phyloP scores from a whole-genome alignment of 2,888 invertebrate genomes.

The Oxyteleia sp. region DNA sequence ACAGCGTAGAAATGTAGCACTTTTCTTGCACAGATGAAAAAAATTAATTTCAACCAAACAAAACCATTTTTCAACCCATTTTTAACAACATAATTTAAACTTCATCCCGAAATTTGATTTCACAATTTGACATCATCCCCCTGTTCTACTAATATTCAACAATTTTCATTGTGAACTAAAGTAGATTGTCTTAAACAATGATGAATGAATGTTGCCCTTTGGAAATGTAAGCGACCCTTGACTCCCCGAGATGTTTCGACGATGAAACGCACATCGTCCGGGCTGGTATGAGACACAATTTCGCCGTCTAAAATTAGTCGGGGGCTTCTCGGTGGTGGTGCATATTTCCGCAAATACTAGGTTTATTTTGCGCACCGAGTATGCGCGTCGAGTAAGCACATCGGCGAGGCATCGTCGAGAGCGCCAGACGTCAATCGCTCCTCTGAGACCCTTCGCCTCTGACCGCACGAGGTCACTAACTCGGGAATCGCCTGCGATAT shows the following conservation, averaged over 20 bases:
- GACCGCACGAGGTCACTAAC: slow-evolving; percentile 77
- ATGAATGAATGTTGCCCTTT: slow-evolving; percentile 40
- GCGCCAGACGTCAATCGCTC: slow-evolving; percentile 77
- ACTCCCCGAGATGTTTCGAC: slow-evolving; percentile 38
- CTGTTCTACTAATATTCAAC: too few relatives aligned
- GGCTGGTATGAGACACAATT: slow-evolving; percentile 85
- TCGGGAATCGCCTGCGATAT: slow-evolving; percentile 45
- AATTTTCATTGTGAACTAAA: too few relatives aligned
- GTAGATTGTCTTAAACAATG: slow-evolving; percentile 2
- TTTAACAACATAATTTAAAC: too few relatives aligned
- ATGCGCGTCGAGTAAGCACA: slow-evolving; percentile 77
- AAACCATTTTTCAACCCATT: too few relatives aligned
- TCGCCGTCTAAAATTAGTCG: slow-evolving; percentile 83
- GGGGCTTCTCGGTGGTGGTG: slow-evolving; percentile 83
- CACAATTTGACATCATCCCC: too few relatives aligned
- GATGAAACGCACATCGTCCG: slow-evolving; percentile 75
- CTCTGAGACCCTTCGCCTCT: slow-evolving; percentile 67
- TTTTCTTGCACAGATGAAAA: too few relatives aligned
- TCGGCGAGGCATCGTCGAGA: slow-evolving; percentile 52
- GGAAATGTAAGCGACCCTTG: slow-evolving; percentile 51
- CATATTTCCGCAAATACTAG: slow-evolving; percentile 86
- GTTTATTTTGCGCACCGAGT: slow-evolving; percentile 83
- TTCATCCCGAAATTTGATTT: too few relatives aligned
- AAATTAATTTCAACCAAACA: too few relatives aligned
- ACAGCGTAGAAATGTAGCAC: too few relatives aligned